Conservation (phyloP, 2,113 vertebrate genomes). For the Paralichthys olivaceus region DNA sequence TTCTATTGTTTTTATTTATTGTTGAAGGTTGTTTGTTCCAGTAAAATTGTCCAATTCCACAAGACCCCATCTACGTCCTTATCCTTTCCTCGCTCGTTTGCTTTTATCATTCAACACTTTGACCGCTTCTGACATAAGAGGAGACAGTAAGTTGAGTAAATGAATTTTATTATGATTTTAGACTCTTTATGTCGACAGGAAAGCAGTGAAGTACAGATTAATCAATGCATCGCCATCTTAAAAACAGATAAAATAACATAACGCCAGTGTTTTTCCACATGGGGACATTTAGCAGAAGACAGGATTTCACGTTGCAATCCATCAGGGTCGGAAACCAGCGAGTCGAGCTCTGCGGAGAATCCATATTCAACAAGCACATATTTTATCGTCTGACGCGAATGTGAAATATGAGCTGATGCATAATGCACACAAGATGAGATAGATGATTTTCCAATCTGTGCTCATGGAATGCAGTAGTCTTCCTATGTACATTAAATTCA, state of each 20-base stretch:
- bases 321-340: conserved; percentile 11
- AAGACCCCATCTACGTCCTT: too few relatives aligned
- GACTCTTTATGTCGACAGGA: conserved; percentile 58
- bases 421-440: background rate
- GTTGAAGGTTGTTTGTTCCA: background rate
- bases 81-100: too few relatives aligned
- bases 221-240: conserved; percentile 33
- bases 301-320: conserved; percentile 10
- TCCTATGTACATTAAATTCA: conserved; percentile 51
- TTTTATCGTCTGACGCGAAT: conserved; percentile 5
- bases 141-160: conserved; percentile 37
- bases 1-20: background rate
- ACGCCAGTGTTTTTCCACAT: conserved; percentile 44
- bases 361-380: conserved; percentile 1
- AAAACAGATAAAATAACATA: conserved; percentile 34
- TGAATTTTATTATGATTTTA: conserved; percentile 56
- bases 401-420: conserved; percentile 17
- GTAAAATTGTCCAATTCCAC: too few relatives aligned
- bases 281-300: conserved; percentile 15
- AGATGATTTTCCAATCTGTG: conserved; percentile 18
- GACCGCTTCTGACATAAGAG: conserved; percentile 6
- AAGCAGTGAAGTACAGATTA: conserved; percentile 48
- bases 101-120: too few relatives aligned
- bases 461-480: conserved; percentile 51
- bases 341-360: background rate